Evolutionary conservation across 2,888 invertebrate genomes (phyloP), one percentile per base, ranked within the genome.

Genomic region (Ichneumon xanthorius): DNA sequence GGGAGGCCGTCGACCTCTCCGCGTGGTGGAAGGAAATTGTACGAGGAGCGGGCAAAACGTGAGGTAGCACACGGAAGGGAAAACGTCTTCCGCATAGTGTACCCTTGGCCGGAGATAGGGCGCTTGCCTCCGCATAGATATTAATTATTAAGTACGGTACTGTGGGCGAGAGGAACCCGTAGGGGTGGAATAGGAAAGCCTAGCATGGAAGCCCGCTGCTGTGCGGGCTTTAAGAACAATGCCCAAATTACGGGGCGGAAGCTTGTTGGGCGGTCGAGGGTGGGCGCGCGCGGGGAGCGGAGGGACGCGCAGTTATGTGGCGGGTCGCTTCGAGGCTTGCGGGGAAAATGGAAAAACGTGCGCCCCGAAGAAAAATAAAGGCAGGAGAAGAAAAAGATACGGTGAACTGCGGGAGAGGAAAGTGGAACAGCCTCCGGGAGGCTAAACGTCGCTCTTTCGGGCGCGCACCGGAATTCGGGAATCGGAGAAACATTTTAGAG

Each of bases 161-260:
- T 45, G 48, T 45, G 40, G 26, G 67, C 58, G 45, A 70, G 45
- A 61, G 67, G 50, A 68, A 70, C 58, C 58, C 33, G 58, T n/a
- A 71, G 40, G 50, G 40, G 22, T 40, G 48, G 33, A 19, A 53
- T 33, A 14, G 53, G 58, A 26, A 58, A 81, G 68, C 48, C 72
- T 16, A n/a, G 65, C 45, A 50, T 65, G 80, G 45, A 72, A 80
- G 37, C 61, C 33, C 19, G 61, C 40, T 70, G 45, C 45, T 71
- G 72, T 58, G 16, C 55, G 63, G 82, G 68, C 58, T 72, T 55
- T 53, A 65, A 50, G 72, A 87, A 85, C 87, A 87, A 87, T 87
- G 76, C 80, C 68, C 77, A 80, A 85, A 85, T 87, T 83, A 80
- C 77, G 45, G 73, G 50, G 79, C 70, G 75, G 77, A 63, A 82